Conservation (phyloP, 2,113 vertebrate genomes). For the Pachypanchax playfairii region DNA sequence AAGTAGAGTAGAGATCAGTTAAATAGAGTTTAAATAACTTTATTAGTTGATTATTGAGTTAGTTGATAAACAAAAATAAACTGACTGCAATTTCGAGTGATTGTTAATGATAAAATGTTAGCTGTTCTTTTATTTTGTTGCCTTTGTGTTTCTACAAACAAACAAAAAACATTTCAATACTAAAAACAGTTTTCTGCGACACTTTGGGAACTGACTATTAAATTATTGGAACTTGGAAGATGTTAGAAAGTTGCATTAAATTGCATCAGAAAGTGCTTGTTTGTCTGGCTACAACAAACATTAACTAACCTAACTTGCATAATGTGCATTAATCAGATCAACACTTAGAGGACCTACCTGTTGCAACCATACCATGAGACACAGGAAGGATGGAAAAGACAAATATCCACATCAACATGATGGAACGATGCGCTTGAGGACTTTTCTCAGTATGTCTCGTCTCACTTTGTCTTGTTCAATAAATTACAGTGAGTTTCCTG, state of each 20-base stretch:
- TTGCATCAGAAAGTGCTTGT: too few relatives aligned
- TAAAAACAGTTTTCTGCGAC: too few relatives aligned
- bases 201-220: too few relatives aligned
- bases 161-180: background rate
- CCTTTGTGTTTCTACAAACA: too few relatives aligned
- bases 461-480: conserved; percentile 8
- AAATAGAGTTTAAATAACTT: too few relatives aligned
- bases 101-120: too few relatives aligned
- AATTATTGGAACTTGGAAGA: too few relatives aligned
- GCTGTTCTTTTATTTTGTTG: too few relatives aligned
- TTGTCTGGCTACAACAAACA: too few relatives aligned
- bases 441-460: background rate
- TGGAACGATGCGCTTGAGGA: background rate
- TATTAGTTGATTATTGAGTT: background rate
- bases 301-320: too few relatives aligned
- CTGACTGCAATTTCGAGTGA: background rate
- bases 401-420: conserved; percentile 29
- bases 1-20: background rate
- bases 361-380: background rate
- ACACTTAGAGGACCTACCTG: conserved; percentile 62
- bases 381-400: conserved; percentile 11
- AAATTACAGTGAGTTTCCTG: conserved; percentile 48
- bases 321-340: background rate
- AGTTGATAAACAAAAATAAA: background rate
- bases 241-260: too few relatives aligned